These are phyloP conservation scores for Chloebia gouldiae DNA, from an alignment of 2,113 vertebrate species.

Conservation along the genomic window DNA sequence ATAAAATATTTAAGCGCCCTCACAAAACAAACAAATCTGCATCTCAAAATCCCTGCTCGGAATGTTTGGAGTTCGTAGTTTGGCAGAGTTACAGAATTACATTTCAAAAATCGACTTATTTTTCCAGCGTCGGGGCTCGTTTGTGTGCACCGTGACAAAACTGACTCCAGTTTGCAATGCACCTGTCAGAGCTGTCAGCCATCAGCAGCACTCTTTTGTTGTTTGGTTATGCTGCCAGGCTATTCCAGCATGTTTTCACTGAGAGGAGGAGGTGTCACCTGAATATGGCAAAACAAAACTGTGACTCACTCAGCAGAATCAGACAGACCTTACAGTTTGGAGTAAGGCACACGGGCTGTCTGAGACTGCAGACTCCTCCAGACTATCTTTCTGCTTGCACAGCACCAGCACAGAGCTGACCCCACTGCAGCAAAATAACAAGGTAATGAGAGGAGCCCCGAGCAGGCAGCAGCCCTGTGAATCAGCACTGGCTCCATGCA, in stretches of 20 bases:
- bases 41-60: background rate
- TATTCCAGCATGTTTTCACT: conserved; percentile 37
- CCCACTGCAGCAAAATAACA: background rate
- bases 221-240: conserved; percentile 17
- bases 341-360: background rate
- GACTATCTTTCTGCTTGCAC: background rate
- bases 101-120: background rate
- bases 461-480: background rate
- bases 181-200: conserved; percentile 63
- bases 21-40: conserved; percentile 1
- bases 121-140: background rate
- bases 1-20: background rate
- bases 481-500: background rate
- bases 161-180: conserved; percentile 38
- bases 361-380: background rate
- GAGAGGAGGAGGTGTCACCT: conserved; percentile 53
- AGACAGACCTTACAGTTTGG: background rate
- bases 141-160: conserved; percentile 13
- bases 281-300: conserved; percentile 56
- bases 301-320: conserved; percentile 16
- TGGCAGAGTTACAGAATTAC: conserved; percentile 46
- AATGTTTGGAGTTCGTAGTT: background rate
- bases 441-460: background rate
- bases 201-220: conserved; percentile 41
- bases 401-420: background rate